Evolutionary conservation across 2,888 invertebrate species (phyloP).

Genomic region (Aspidiotus rigidus): DNA sequence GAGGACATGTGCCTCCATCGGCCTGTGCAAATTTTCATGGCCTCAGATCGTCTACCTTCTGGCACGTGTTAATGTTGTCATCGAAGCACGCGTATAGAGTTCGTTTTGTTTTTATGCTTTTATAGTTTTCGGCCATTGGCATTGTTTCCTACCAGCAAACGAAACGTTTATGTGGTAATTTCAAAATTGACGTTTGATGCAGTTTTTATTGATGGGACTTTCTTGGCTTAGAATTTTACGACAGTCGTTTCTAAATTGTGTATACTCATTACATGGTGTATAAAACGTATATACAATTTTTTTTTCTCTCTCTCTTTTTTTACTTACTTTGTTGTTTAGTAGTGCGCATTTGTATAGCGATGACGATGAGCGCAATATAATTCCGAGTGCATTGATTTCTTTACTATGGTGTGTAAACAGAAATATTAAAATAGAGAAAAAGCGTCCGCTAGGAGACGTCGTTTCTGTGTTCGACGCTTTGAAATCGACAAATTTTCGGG

Average conservation of each 20-base stretch:
- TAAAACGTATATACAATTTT: neutral
- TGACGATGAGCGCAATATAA: too few relatives aligned
- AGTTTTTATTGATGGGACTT: neutral
- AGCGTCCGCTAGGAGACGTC: too few relatives aligned
- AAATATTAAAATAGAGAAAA: too few relatives aligned
- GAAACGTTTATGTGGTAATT: neutral
- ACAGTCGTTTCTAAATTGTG: too few relatives aligned
- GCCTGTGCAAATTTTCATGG: neutral
- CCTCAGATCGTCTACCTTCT: conserved; percentile 13
- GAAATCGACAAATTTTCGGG: too few relatives aligned
- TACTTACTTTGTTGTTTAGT: too few relatives aligned
- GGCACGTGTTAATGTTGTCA: conserved; percentile 25
- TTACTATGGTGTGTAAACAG: too few relatives aligned
- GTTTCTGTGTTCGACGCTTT: too few relatives aligned
- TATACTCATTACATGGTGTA: too few relatives aligned
- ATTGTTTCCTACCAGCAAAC: neutral
- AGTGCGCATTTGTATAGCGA: too few relatives aligned
- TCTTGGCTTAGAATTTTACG: too few relatives aligned
- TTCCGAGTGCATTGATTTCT: too few relatives aligned
- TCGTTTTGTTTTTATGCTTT: conserved; percentile 13
- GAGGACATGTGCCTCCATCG: neutral
- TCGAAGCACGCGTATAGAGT: conserved; percentile 15
- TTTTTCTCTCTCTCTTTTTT: neutral
- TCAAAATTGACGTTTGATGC: neutral
- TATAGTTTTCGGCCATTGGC: conserved; percentile 13